phyloP scores from a whole-genome alignment of 2,113 vertebrate genomes.

The Nesogale talazaci region DNA sequence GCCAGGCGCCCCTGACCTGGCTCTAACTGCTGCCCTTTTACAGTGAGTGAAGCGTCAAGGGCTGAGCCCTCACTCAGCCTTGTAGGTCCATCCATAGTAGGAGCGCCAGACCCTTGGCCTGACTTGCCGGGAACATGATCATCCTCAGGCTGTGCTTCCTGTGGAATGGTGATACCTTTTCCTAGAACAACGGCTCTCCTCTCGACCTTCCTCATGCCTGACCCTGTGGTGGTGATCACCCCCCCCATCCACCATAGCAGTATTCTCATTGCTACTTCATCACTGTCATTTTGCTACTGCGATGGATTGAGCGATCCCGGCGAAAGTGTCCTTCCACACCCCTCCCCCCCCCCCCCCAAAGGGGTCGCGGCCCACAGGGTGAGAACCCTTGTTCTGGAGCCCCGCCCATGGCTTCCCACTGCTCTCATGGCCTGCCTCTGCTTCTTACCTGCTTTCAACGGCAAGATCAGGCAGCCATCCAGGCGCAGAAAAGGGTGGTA shows the following conservation, averaged over 20 bases:
- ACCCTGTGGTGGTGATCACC: too few relatives aligned
- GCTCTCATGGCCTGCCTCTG: not conserved
- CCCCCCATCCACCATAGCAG: too few relatives aligned
- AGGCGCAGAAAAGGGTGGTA: not conserved
- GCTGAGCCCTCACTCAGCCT: not conserved
- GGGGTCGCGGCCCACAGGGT: too few relatives aligned
- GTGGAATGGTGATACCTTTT: accelerated
- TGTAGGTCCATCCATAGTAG: not conserved
- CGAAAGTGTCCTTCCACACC: too few relatives aligned
- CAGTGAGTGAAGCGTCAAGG: not conserved
- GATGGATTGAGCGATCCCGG: too few relatives aligned
- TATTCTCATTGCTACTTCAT: too few relatives aligned
- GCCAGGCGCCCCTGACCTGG: not conserved
- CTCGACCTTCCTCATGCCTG: too few relatives aligned
- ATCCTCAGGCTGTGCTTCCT: not conserved
- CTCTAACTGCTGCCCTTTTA: not conserved
- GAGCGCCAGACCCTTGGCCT: not conserved
- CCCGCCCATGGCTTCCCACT: not conserved
- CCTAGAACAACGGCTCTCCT: too few relatives aligned
- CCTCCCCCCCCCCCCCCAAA: too few relatives aligned
- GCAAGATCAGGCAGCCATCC: not conserved
- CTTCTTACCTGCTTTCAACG: not conserved
- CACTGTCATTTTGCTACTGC: too few relatives aligned
- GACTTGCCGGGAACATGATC: not conserved
- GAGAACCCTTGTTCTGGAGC: not conserved